These are phyloP conservation scores for Ceuthmochares aereus DNA, from an alignment of 2,113 vertebrate species.

Conservation along the genomic window DNA sequence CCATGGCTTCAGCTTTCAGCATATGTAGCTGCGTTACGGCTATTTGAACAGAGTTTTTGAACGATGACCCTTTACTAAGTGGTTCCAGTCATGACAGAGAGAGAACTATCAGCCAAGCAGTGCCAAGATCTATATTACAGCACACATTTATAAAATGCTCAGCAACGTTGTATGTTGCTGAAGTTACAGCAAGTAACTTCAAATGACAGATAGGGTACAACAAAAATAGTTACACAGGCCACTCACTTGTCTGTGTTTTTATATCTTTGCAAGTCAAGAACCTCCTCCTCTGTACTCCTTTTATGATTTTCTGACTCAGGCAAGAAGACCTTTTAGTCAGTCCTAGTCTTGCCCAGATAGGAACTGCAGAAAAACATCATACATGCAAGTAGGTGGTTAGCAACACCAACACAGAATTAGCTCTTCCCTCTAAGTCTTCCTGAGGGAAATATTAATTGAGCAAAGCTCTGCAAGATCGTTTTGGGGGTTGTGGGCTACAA, in stretches of 20 bases:
- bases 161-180: background rate
- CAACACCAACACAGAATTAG: background rate
- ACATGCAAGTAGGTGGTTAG: background rate
- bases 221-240: background rate
- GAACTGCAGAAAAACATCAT: constrained; percentile 3
- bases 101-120: background rate
- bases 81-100: background rate
- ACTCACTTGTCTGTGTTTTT: background rate
- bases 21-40: rapidly evolving
- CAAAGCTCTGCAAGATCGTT: background rate
- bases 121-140: background rate
- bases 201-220: background rate
- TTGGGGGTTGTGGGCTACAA: background rate
- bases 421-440: background rate
- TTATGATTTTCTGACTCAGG: constrained; percentile 12
- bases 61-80: background rate
- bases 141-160: background rate
- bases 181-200: background rate
- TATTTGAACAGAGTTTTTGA: background rate
- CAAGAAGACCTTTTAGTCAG: constrained; percentile 30
- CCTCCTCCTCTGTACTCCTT: background rate
- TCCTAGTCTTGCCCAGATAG: background rate
- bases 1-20: background rate
- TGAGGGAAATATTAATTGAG: background rate
- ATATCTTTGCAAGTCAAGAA: background rate